These are phyloP conservation scores for Lasioglossum leucozonium DNA, from an alignment of 2,888 invertebrate species.

Conservation along the genomic window DNA sequence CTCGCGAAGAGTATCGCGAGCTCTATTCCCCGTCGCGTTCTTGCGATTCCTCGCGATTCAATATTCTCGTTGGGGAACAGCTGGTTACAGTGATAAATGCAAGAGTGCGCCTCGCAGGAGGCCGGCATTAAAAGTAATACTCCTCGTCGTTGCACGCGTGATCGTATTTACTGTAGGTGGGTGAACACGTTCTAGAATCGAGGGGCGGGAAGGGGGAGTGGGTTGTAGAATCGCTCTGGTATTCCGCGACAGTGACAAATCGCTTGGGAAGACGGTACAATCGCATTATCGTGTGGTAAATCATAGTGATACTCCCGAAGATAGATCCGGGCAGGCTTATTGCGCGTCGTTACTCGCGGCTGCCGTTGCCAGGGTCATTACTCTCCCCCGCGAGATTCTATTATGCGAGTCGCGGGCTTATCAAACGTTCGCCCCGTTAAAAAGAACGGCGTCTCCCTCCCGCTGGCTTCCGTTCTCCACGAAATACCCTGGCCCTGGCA, in stretches of 20 bases:
- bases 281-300: constrained; percentile 56
- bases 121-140: constrained; percentile 13
- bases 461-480: constrained; percentile 22
- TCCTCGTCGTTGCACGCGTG: not conserved
- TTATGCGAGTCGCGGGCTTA: constrained; percentile 32
- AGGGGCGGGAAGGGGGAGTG: too few relatives aligned
- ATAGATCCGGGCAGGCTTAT: constrained; percentile 52
- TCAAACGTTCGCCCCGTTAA: constrained; percentile 34
- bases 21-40: not conserved
- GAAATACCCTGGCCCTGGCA: constrained; percentile 23
- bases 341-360: constrained; percentile 42
- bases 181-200: not conserved
- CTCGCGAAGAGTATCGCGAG: not conserved
- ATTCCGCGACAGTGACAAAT: constrained; percentile 54
- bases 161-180: constrained; percentile 40
- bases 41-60: not conserved
- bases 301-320: constrained; percentile 48
- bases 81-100: constrained; percentile 8
- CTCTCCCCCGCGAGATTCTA: constrained; percentile 27
- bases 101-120: not conserved
- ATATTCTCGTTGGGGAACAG: not conserved
- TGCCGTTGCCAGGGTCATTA: constrained; percentile 24
- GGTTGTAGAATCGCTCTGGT: not conserved
- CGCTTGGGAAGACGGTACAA: constrained; percentile 41
- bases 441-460: constrained; percentile 6